Base-by-base conservation (phyloP, 37 sponge, comb jelly and placozoan species). In the Oscarella lobularis region DNA sequence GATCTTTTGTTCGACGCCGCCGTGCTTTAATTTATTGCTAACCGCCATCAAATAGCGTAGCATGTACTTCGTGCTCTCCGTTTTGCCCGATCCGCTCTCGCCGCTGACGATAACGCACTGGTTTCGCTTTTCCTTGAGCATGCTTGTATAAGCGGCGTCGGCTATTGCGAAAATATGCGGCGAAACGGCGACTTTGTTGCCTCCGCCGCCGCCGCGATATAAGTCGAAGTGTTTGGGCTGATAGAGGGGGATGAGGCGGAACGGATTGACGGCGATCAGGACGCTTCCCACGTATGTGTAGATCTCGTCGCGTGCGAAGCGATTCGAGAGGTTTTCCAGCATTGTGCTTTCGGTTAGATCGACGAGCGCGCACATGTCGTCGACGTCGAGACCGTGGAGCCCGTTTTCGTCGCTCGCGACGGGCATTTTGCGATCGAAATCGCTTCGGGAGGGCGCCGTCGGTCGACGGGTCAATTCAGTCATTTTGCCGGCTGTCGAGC, bases 211-310 rank as follows among this genome's bases (percentile, higher is more conserved):
- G 36, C 78, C 80, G 66, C 84, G 88, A 55, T 94, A 94, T 77
- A 76, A 27, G n/a, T 85, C 37, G 1, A 78, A 78, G 80, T 88
- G 86, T 55, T 90, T 90, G 29, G 92, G 91, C 81, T 94, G 88
- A 77, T 90, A 90, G 38, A 90, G 87, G 0, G 91, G 80, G 70
- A 84, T 85, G 75, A 84, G 88, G 75, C 85, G 84, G 78, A 87
- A 90, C 3, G 91, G 95, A 35, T 90, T 92, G 77, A 96, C 81
- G 3, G 98, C 81, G 55, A 96, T 84, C 31, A 96, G 81, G 67
- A 96, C 90, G 74, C 92, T 81, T 32, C 94, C 94, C 3, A 87
- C 98, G 60, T 88, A 96, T 5, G 98, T 96, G 84, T 96, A 96
- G 73, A 96, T 96, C 66, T 67, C 60, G 73, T 87, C 90, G 36